Conservation (phyloP, 30 jellyfish, hydroid and myxozoan species). For the Aurelia sp. region DNA sequence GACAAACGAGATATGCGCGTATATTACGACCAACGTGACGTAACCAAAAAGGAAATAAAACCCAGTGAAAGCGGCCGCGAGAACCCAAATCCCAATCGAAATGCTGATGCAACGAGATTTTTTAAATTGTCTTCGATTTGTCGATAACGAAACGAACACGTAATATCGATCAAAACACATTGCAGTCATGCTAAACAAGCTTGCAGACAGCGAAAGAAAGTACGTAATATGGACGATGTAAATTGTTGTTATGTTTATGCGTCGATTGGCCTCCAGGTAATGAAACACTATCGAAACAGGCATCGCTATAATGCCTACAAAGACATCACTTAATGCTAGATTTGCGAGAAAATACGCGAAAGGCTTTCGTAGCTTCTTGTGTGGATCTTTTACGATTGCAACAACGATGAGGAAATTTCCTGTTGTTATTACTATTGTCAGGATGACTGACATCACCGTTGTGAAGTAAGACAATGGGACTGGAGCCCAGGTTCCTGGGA, state of each 20-base stretch:
- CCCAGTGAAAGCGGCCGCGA: slow-evolving; percentile 57
- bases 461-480: slow-evolving; percentile 72
- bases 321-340: slow-evolving; percentile 78
- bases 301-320: slow-evolving; percentile 79
- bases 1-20: slow-evolving; percentile 44
- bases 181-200: slow-evolving; percentile 81
- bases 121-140: slow-evolving; percentile 46
- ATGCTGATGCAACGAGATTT: slow-evolving; percentile 44
- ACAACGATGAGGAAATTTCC: slow-evolving; percentile 69
- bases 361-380: slow-evolving; percentile 79
- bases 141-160: slow-evolving; percentile 70
- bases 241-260: slow-evolving; percentile 18
- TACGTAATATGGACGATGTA: slow-evolving; percentile 58
- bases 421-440: slow-evolving; percentile 60
- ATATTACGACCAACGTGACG: slow-evolving; percentile 39
- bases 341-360: slow-evolving; percentile 78
- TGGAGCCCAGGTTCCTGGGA: slow-evolving; percentile 81
- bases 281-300: slow-evolving; percentile 84
- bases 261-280: slow-evolving; percentile 69
- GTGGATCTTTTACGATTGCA: slow-evolving; percentile 84
- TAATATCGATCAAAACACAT: slow-evolving; percentile 87
- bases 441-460: slow-evolving; percentile 61
- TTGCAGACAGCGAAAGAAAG: slow-evolving; percentile 79
- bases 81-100: slow-evolving; percentile 58
- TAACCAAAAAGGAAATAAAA: slow-evolving; percentile 60